Evolutionary conservation across 2,797 vertebrate species (phyloP).

Genomic region (Denticeps clupeoides): DNA sequence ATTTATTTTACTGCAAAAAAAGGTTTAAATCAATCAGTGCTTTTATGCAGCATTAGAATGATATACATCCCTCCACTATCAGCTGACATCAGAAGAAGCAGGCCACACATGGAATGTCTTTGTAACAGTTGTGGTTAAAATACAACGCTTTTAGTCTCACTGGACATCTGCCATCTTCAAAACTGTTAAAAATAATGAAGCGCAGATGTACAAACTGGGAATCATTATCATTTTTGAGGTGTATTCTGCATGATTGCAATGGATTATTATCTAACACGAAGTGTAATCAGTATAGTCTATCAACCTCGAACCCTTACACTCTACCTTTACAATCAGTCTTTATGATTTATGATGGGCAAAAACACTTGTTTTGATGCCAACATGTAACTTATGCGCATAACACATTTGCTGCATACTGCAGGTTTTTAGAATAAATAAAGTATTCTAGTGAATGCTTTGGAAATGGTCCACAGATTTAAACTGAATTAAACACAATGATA

Average conservation of each 20-base stretch:
- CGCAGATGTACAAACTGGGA: slow-evolving; percentile 33
- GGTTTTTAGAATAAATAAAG: no score
- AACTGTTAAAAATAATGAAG: slow-evolving; percentile 26
- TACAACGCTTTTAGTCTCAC: slow-evolving; percentile 25
- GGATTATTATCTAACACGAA: slow-evolving; percentile 1
- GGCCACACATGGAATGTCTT: not conserved
- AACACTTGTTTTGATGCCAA: slow-evolving; percentile 6
- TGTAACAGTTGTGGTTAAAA: no score
- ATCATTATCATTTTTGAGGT: slow-evolving; percentile 11
- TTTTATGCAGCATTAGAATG: not conserved
- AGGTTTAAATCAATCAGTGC: slow-evolving; percentile 2
- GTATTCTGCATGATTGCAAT: slow-evolving; percentile 18
- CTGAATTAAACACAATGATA: slow-evolving; percentile 14
- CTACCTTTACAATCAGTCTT: slow-evolving; percentile 1
- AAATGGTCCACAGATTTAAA: slow-evolving; percentile 4
- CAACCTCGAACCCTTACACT: slow-evolving; percentile 1
- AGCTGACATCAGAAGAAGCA: not conserved
- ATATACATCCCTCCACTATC: not conserved
- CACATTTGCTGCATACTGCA: no score
- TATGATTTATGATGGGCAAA: slow-evolving; percentile 6
- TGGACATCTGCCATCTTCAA: slow-evolving; percentile 19
- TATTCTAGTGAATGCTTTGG: slow-evolving; percentile 16
- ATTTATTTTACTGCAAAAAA: not conserved
- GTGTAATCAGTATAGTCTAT: slow-evolving; percentile 13
- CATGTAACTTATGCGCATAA: not conserved